phyloP scores from a whole-genome alignment of 1,140 invertebrate species.

The Rhopalosiphum maidis region DNA sequence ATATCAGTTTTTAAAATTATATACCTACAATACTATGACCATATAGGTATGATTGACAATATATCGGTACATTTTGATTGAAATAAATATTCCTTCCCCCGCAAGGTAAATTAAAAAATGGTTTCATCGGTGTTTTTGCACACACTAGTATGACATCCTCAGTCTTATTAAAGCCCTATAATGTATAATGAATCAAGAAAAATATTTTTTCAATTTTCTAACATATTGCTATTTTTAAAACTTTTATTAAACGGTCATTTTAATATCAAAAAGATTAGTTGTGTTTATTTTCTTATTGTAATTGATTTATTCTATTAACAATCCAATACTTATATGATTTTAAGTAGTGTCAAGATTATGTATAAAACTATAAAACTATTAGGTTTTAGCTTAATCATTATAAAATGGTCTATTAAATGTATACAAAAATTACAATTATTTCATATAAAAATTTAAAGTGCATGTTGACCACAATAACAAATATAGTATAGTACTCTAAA shows the following conservation, averaged over 20 bases:
- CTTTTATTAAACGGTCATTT: neutral
- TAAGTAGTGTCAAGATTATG: neutral
- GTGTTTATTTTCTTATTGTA: neutral
- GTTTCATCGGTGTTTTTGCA: neutral
- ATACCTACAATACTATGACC: too few relatives aligned
- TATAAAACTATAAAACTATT: neutral
- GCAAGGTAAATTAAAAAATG: too few relatives aligned
- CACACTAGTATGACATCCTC: neutral
- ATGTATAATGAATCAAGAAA: neutral
- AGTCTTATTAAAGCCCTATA: neutral
- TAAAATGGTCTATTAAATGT: neutral
- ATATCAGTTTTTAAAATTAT: too few relatives aligned
- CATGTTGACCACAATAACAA: neutral
- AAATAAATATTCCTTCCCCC: too few relatives aligned
- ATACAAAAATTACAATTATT: neutral
- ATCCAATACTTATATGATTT: neutral
- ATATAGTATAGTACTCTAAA: neutral
- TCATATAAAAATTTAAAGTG: conserved; percentile 2
- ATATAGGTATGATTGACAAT: too few relatives aligned
- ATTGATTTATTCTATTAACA: neutral
- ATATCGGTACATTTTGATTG: too few relatives aligned
- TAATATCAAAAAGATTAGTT: neutral
- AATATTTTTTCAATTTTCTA: neutral
- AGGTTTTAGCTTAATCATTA: neutral
- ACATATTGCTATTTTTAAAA: neutral